These are phyloP conservation scores for Prunella himalayana DNA, from an alignment of 2,113 vertebrate species.

Conservation along the genomic window DNA sequence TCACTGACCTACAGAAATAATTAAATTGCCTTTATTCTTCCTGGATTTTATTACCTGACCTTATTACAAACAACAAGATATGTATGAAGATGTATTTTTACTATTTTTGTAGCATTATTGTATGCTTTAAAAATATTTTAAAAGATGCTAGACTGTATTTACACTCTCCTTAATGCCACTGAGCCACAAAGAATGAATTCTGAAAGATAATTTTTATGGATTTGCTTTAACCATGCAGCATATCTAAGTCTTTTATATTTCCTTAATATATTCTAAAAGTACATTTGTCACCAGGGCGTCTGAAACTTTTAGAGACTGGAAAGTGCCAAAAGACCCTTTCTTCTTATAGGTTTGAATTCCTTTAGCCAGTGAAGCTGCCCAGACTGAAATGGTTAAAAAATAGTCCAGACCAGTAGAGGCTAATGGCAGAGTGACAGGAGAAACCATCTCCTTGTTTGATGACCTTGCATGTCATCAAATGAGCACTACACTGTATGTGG, in stretches of 20 bases:
- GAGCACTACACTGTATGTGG: background rate
- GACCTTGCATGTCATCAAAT: background rate
- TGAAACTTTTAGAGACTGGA: background rate
- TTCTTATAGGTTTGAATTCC: background rate
- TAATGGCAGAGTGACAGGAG: background rate
- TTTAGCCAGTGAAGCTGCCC: background rate
- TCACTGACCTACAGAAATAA: conserved; percentile 27
- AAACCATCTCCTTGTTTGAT: background rate
- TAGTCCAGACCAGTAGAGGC: background rate
- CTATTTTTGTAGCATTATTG: background rate
- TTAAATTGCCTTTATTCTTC: conserved; percentile 15
- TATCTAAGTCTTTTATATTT: background rate
- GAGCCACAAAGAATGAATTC: background rate
- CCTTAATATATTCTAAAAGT: background rate
- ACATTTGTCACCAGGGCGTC: background rate
- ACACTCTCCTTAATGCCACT: background rate
- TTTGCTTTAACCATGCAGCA: background rate
- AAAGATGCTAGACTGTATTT: background rate
- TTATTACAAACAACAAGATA: background rate
- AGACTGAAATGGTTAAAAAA: conserved; percentile 6
- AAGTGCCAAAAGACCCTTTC: background rate
- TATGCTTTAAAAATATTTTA: background rate
- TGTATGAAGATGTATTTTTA: background rate
- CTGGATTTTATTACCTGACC: background rate
- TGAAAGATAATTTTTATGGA: background rate